Conservation (phyloP, 2,797 vertebrate species). For the Diceros bicornis region DNA sequence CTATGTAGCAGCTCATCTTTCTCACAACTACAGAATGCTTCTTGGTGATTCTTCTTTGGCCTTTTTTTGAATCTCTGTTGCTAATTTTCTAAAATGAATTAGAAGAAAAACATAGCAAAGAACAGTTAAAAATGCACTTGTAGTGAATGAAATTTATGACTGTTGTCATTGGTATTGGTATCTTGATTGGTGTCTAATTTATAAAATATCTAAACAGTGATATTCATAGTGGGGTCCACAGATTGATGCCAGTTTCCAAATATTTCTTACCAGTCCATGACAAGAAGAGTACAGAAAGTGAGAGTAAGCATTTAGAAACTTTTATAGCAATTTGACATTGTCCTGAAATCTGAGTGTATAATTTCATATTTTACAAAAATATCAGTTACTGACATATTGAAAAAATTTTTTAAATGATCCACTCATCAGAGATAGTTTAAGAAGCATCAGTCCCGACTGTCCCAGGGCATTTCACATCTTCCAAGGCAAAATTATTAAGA, state of each 20-base stretch:
- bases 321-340: not conserved
- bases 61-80: not conserved
- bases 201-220: not conserved
- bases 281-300: not conserved
- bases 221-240: not conserved
- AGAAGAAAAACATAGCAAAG: not conserved
- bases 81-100: not conserved
- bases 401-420: not conserved
- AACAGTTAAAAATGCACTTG: not conserved
- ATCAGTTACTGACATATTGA: not conserved
- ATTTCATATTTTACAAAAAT: conserved; percentile 41
- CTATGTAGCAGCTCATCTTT: not conserved
- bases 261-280: not conserved
- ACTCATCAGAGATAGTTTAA: not conserved
- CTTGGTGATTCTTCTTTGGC: not conserved
- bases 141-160: not conserved
- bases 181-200: not conserved
- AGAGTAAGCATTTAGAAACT: conserved; percentile 29
- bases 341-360: not conserved
- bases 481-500: not conserved
- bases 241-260: not conserved
- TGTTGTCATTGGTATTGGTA: not conserved
- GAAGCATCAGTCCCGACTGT: not conserved
- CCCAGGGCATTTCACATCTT: not conserved
- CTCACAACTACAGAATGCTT: not conserved